A percentile compares a stretch with the other conserved stretches of the same genome.
Conservation (phyloP, 1,140 invertebrate species). For the Drosophila nebulosa region DNA sequence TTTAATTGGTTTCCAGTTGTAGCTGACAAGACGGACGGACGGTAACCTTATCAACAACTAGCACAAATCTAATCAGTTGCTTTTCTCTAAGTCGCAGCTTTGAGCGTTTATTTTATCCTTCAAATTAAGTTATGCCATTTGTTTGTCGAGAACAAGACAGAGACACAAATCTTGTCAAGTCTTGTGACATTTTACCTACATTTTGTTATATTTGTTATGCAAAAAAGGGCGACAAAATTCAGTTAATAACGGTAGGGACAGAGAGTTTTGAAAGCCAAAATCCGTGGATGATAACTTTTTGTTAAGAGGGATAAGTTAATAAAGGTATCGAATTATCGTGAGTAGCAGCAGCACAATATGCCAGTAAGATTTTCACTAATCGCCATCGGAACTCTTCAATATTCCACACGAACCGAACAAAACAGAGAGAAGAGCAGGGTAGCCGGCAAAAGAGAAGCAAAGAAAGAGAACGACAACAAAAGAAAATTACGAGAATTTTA, state of each 20-base stretch:
- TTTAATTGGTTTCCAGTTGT: not conserved
- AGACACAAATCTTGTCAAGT: slow-evolving; percentile 3
- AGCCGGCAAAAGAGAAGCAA: slow-evolving; percentile 2
- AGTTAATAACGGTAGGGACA: not conserved
- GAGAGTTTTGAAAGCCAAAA: not conserved
- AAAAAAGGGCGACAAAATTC: slow-evolving; percentile 1
- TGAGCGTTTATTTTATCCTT: slow-evolving; percentile 32
- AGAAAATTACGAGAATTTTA: slow-evolving; percentile 49
- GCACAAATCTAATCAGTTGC: slow-evolving; percentile 37
- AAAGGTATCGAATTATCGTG: slow-evolving; percentile 12
- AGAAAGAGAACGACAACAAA: slow-evolving; percentile 17
- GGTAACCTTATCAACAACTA: slow-evolving; percentile 25
- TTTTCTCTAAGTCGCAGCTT: slow-evolving; percentile 18
- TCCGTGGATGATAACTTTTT: not conserved
- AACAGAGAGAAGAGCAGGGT: not conserved
- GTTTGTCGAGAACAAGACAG: slow-evolving; percentile 4
- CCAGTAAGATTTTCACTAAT: slow-evolving; percentile 4
- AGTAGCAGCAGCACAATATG: slow-evolving; percentile 3
- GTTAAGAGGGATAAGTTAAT: slow-evolving; percentile 5
- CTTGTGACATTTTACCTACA: slow-evolving; percentile 11
- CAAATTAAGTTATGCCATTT: slow-evolving; percentile 47
- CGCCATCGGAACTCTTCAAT: not conserved
- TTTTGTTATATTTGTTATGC: slow-evolving; percentile 7
- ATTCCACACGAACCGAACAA: not conserved
- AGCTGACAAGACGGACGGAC: not conserved